Percentiles rank a stretch among this genome's conserved stretches.
Conservation (phyloP, 2,113 vertebrate species). For the Aspiorhynchus laticeps region DNA sequence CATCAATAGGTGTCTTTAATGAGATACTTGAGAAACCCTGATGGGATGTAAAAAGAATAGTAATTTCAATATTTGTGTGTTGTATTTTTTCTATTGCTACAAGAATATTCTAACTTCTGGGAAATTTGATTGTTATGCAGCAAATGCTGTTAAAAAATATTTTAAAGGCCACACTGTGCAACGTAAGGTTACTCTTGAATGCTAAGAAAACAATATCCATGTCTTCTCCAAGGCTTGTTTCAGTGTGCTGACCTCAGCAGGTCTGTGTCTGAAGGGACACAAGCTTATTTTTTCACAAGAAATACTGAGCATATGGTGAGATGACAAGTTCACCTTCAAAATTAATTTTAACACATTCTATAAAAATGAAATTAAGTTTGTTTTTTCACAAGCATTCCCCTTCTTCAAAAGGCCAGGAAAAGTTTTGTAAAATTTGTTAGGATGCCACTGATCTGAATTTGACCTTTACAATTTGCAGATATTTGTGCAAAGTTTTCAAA, state of each 20-base stretch:
- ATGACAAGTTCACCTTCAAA: constrained; percentile 38
- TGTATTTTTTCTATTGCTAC: not conserved
- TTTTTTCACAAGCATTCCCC: constrained; percentile 5
- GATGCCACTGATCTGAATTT: not conserved
- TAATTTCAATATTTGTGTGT: not conserved
- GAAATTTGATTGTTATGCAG: not conserved
- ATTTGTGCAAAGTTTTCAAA: not conserved
- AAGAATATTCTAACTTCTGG: not conserved
- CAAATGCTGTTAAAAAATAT: not conserved
- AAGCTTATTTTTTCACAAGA: not conserved
- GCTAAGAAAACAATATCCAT: constrained; percentile 26
- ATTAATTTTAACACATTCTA: not conserved
- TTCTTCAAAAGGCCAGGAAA: not conserved
- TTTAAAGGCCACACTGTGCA: constrained; percentile 21
- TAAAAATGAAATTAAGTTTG: constrained; percentile 12
- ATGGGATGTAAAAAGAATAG: not conserved
- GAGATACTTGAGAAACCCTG: not conserved
- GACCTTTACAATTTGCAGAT: not conserved
- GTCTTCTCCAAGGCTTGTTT: constrained; percentile 8
- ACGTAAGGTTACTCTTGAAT: not conserved
- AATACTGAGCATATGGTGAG: constrained; percentile 33
- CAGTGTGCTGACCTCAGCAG: constrained; percentile 22
- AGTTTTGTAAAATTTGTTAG: not conserved
- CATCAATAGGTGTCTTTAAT: not conserved
- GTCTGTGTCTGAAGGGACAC: constrained; percentile 22